Evolutionary conservation across 2,888 invertebrate species (phyloP).

Genomic region (Yponomeuta sedellus): DNA sequence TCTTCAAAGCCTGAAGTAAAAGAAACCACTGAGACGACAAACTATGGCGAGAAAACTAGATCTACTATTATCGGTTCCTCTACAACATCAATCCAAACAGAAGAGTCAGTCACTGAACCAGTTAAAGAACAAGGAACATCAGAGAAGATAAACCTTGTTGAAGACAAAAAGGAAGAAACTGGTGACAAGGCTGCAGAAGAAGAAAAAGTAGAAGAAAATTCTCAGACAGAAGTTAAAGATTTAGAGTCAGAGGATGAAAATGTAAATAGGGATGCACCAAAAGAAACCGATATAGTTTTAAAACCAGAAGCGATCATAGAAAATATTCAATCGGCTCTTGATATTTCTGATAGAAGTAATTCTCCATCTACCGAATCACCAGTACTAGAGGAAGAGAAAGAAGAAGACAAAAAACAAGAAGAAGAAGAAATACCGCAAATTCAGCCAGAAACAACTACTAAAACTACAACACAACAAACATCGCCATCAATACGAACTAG

Average conservation of each 20-base stretch:
- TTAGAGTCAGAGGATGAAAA: background rate
- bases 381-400: constrained; percentile 19
- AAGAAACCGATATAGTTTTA: constrained; percentile 20
- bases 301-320: constrained; percentile 34
- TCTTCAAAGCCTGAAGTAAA: constrained; percentile 37
- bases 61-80: constrained; percentile 29
- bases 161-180: constrained; percentile 18
- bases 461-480: constrained; percentile 39
- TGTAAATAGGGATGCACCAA: background rate
- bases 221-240: background rate
- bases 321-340: constrained; percentile 38
- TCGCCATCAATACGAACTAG: constrained; percentile 45
- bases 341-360: constrained; percentile 39
- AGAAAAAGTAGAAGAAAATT: background rate
- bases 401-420: constrained; percentile 20
- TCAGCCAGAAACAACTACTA: constrained; percentile 44
- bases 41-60: constrained; percentile 60
- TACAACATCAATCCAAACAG: background rate
- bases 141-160: constrained; percentile 16
- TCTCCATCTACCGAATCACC: constrained; percentile 15
- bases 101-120: constrained; percentile 26
- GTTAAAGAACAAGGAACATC: constrained; percentile 28
- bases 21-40: constrained; percentile 39
- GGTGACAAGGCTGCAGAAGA: constrained; percentile 12
- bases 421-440: constrained; percentile 10